Conservation (phyloP, 1,140 invertebrate species). For the Ips nitidus region DNA sequence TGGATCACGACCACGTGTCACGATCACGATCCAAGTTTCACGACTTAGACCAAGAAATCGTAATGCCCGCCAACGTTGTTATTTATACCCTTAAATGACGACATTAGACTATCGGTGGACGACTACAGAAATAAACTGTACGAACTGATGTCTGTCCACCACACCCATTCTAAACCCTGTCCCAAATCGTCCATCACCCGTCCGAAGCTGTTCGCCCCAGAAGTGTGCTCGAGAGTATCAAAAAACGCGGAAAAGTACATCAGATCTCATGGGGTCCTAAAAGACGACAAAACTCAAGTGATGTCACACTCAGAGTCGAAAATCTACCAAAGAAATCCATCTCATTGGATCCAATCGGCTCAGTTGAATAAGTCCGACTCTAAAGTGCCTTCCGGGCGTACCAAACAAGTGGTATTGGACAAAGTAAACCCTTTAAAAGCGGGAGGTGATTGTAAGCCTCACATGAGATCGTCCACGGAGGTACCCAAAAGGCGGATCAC, state of each 20-base stretch:
- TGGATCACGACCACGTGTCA: conserved; percentile 86
- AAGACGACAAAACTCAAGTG: conserved; percentile 25
- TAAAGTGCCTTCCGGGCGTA: conserved; percentile 24
- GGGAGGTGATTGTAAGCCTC: conserved; percentile 27
- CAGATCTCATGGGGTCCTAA: conserved; percentile 32
- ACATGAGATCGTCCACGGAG: conserved; percentile 36
- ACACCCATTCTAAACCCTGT: conserved; percentile 20
- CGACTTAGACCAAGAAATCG: conserved; percentile 74
- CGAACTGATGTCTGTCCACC: conserved; percentile 69
- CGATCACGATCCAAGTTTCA: conserved; percentile 87
- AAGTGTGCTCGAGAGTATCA: conserved; percentile 39
- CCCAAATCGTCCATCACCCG: conserved; percentile 6
- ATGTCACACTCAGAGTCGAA: conserved; percentile 42
- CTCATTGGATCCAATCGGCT: conserved; percentile 22
- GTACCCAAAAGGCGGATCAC: conserved; percentile 34
- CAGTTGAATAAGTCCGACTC: conserved; percentile 39
- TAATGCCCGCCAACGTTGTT: conserved; percentile 72
- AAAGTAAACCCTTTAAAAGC: conserved; percentile 19
- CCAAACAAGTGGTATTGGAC: conserved; percentile 9
- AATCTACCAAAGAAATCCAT: conserved; percentile 30
- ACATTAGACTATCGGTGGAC: conserved; percentile 84
- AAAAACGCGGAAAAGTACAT: conserved; percentile 41
- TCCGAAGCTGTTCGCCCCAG: conserved; percentile 30
- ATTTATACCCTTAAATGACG: conserved; percentile 77
- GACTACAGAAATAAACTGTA: conserved; percentile 91